A percentile compares a stretch with the other conserved stretches of the same genome.
phyloP scores from a whole-genome alignment of 2,113 vertebrate species.

The Ploceus nigricollis region DNA sequence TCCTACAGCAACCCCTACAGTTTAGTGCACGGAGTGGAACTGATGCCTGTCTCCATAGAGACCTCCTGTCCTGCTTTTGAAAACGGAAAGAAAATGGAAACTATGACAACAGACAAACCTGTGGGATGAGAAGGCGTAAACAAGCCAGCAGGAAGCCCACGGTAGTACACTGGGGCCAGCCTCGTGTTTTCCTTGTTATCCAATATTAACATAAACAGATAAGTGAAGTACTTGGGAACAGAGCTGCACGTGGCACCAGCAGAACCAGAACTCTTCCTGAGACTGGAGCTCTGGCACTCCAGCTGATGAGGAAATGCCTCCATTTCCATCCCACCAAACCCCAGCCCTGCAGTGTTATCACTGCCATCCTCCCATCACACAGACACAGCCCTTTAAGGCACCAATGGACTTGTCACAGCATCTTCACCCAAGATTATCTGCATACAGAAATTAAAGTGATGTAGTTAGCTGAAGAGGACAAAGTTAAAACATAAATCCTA shows the following conservation, averaged over 20 bases:
- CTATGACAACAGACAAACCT: slow-evolving; percentile 60
- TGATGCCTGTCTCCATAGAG: slow-evolving; percentile 59
- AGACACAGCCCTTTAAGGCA: background rate
- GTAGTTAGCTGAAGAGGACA: background rate
- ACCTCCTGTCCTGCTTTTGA: slow-evolving; percentile 41
- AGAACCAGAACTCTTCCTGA: background rate
- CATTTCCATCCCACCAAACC: background rate
- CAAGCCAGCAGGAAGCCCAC: slow-evolving; percentile 28
- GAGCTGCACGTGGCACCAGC: background rate
- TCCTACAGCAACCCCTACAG: slow-evolving; percentile 60
- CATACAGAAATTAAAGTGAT: background rate
- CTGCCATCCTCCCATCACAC: background rate
- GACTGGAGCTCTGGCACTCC: too few relatives aligned
- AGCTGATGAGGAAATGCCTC: background rate
- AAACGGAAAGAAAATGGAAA: background rate
- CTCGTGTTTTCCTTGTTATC: background rate
- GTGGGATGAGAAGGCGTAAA: slow-evolving; percentile 36
- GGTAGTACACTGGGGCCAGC: background rate
- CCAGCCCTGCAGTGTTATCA: accelerated
- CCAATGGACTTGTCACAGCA: accelerated
- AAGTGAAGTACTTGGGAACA: background rate
- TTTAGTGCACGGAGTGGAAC: slow-evolving; percentile 26
- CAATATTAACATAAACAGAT: slow-evolving; percentile 22
- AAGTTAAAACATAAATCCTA: background rate
- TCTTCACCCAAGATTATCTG: background rate